A percentile compares a stretch with the other conserved stretches of the same genome.
Evolutionary conservation across 2,888 invertebrate genomes (phyloP).

Genomic region (Tenthredo livida): DNA sequence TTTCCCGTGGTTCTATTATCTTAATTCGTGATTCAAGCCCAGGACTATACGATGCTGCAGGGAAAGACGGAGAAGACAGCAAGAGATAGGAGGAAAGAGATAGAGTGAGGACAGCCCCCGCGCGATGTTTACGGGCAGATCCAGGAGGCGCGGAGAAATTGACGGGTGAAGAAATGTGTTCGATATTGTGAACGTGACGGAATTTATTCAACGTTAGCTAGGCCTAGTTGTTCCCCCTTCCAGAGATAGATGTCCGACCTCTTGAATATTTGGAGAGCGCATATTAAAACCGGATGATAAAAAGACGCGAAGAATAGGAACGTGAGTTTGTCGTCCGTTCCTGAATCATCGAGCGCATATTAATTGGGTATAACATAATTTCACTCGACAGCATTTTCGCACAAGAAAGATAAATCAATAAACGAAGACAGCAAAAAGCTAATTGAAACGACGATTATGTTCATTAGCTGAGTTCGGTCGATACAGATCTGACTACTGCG

Average conservation of each 20-base stretch:
- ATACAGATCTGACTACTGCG: too few species aligned
- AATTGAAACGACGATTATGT: too few species aligned
- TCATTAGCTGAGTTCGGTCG: not conserved
- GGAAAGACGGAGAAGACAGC: not conserved
- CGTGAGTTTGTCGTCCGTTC: not conserved
- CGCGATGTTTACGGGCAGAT: not conserved
- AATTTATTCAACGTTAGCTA: conserved; percentile 33
- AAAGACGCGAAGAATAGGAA: not conserved
- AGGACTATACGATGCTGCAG: not conserved
- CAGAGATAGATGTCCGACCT: conserved; percentile 21
- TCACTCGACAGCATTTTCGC: not conserved
- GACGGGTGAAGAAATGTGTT: conserved; percentile 45
- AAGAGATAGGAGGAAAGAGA: not conserved
- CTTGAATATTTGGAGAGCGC: not conserved
- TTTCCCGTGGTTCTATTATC: conserved; percentile 14
- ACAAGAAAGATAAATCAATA: not conserved
- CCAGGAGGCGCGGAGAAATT: not conserved
- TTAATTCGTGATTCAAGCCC: not conserved
- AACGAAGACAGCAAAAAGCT: too few species aligned
- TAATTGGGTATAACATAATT: not conserved
- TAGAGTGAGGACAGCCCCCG: not conserved
- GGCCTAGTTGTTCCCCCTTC: not conserved
- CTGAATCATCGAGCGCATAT: not conserved
- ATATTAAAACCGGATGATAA: conserved; percentile 16
- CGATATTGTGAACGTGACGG: conserved; percentile 46